A percentile compares a stretch with the other conserved stretches of the same genome.
These are phyloP conservation scores for Pheosia tremula DNA, from an alignment of 2,888 invertebrate genomes.

Conservation along the genomic window DNA sequence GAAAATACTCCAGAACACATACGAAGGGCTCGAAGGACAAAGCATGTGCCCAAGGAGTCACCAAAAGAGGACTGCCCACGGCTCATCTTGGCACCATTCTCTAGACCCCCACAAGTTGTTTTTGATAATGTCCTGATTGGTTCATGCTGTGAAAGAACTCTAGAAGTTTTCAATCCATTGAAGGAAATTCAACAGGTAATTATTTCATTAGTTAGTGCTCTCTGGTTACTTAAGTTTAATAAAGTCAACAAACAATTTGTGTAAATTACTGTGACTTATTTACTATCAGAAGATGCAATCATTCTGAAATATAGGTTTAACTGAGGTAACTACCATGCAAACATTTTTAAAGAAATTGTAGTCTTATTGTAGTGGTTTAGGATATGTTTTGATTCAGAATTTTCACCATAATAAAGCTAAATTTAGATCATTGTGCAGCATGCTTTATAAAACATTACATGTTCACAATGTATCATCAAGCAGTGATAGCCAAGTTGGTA, in stretches of 20 bases:
- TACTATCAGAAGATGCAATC: too few relatives aligned
- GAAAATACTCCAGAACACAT: slow-evolving; percentile 79
- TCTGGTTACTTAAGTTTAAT: background rate
- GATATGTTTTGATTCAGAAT: too few relatives aligned
- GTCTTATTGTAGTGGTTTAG: too few relatives aligned
- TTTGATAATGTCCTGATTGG: slow-evolving; percentile 87
- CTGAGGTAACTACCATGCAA: too few relatives aligned
- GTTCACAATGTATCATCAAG: too few relatives aligned
- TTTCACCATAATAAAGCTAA: too few relatives aligned
- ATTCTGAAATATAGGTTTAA: too few relatives aligned
- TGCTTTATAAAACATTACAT: too few relatives aligned
- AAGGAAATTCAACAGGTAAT: slow-evolving; percentile 70
- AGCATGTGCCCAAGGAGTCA: slow-evolving; percentile 53
- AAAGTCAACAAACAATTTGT: background rate
- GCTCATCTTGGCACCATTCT: slow-evolving; percentile 87
- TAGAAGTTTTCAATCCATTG: slow-evolving; percentile 85
- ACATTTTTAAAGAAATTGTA: too few relatives aligned
- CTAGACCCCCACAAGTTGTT: slow-evolving; percentile 86
- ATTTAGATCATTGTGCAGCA: too few relatives aligned
- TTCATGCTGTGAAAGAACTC: slow-evolving; percentile 75
- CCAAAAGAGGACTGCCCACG: slow-evolving; percentile 77
- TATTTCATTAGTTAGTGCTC: slow-evolving; percentile 1
- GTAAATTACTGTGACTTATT: slow-evolving; percentile 18
- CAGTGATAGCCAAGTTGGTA: too few relatives aligned
- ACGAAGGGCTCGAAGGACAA: slow-evolving; percentile 58